Conservation (phyloP, 2,113 vertebrate genomes). For the Xenopus laevis region DNA sequence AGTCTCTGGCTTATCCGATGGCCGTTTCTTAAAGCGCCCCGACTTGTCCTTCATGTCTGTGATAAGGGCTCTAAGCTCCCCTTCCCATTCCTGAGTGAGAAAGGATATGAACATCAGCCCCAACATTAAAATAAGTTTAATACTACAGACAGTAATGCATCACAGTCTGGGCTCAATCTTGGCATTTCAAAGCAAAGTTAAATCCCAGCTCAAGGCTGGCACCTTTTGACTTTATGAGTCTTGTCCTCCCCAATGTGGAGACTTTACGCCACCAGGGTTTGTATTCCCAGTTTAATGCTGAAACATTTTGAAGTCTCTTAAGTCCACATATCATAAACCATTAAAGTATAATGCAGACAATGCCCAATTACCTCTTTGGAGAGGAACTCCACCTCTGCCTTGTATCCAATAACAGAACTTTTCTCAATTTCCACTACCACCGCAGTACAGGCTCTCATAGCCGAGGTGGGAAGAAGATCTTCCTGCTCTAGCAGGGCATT, state of each 20-base stretch:
- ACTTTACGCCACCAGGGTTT: too few species aligned
- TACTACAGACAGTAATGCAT: too few species aligned
- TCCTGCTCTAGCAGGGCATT: constrained; percentile 44
- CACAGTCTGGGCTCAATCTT: too few species aligned
- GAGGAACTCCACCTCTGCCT: constrained; percentile 40
- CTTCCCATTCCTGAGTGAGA: constrained; percentile 35
- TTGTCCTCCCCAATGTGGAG: too few species aligned
- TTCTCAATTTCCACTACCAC: constrained; percentile 39
- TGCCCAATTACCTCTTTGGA: constrained; percentile 24
- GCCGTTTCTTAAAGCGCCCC: constrained; percentile 18
- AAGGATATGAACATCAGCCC: background rate
- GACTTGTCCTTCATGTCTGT: constrained; percentile 41
- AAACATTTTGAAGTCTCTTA: too few species aligned
- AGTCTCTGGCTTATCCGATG: constrained; percentile 35
- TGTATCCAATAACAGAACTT: background rate
- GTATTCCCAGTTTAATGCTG: too few species aligned
- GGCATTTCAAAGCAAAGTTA: too few species aligned
- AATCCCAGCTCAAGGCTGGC: too few species aligned
- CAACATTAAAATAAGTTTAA: too few species aligned
- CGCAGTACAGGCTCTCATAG: constrained; percentile 47
- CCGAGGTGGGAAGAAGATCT: constrained; percentile 39
- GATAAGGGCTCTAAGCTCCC: constrained; percentile 25
- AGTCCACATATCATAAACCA: background rate
- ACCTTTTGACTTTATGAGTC: too few species aligned
- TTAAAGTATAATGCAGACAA: background rate